Evolutionary conservation across 1,140 invertebrate genomes (phyloP), one percentile per base, ranked within the genome.

Genomic region (Rhyzopertha dominica): DNA sequence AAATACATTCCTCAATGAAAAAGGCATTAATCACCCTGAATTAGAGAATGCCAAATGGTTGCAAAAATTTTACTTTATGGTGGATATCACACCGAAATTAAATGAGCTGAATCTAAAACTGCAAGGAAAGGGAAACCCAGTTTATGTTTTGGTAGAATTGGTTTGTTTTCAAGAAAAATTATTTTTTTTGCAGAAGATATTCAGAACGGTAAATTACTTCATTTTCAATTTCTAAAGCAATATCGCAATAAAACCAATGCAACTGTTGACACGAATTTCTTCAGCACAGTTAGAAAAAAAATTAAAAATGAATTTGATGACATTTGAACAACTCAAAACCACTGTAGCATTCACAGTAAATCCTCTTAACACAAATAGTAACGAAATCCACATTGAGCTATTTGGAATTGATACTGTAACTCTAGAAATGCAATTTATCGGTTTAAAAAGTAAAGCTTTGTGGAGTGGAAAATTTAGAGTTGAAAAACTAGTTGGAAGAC

Each of bases 51-150:
- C 61, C 40, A 49, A 56, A 44, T 61, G 54, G 53, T 42, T 61
- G 32, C 57, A 61, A 59, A 62, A 62, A 51, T 53, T 60, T 42
- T 51, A 57, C 47, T 52, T 62, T 43, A 51, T 59, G 48, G 55
- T 62, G 39, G 51, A 62, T 51, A 41, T 61, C 40, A 59, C 53
- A 51, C 19, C 41, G 37, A 35, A 60, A 50, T 39, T 61, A 51
- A 61, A 60, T 55, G 37, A 63, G 37, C 58, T 62, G 28, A 62
- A 63, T 62, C 35, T 44, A 40, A 63, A 63, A 51, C 54, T 55
- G 31, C 46, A 59, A 53, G 52, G 46, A 37, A 61, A 54, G 43
- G 51, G 48, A 51, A 60, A 58, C 51, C 22, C 43, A 53, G 34
- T 36, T 31, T 58, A 43, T 59, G 31, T 36, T 3, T 26, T 53